Conservation (phyloP, 2,113 vertebrate genomes). For the Phalacrocorax brasilianus region DNA sequence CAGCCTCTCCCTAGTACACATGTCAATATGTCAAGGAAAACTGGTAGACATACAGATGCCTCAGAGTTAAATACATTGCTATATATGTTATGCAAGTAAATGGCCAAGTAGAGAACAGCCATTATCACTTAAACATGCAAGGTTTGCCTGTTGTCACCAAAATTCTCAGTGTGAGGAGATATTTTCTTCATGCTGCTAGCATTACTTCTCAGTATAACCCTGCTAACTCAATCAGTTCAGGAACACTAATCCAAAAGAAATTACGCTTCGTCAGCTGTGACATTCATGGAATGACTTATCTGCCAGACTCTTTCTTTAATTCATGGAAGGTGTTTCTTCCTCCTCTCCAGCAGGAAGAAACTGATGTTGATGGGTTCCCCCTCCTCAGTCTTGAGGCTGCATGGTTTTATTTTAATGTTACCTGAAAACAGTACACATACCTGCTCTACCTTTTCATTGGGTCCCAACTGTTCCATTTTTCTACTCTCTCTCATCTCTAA, state of each 20-base stretch:
- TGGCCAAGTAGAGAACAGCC: neutral
- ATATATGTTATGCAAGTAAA: neutral
- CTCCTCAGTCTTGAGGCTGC: neutral
- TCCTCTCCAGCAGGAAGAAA: neutral
- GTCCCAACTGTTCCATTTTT: rapidly evolving
- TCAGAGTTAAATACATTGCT: neutral
- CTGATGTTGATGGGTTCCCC: neutral
- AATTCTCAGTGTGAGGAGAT: neutral
- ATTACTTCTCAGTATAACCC: neutral
- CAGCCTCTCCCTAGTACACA: neutral
- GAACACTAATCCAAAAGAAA: neutral
- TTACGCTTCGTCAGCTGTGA: neutral
- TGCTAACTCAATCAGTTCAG: neutral
- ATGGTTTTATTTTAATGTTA: neutral
- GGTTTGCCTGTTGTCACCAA: neutral
- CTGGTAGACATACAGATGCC: neutral
- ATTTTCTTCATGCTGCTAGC: neutral
- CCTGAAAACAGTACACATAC: neutral
- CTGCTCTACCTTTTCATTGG: neutral
- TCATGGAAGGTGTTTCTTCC: neutral
- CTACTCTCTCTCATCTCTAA: neutral
- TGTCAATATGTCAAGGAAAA: neutral
- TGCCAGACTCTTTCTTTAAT: neutral
- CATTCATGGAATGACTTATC: neutral
- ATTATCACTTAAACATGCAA: neutral